phyloP scores from a whole-genome alignment of 2,888 invertebrate genomes.

The Drepanosiphum platanoidis region DNA sequence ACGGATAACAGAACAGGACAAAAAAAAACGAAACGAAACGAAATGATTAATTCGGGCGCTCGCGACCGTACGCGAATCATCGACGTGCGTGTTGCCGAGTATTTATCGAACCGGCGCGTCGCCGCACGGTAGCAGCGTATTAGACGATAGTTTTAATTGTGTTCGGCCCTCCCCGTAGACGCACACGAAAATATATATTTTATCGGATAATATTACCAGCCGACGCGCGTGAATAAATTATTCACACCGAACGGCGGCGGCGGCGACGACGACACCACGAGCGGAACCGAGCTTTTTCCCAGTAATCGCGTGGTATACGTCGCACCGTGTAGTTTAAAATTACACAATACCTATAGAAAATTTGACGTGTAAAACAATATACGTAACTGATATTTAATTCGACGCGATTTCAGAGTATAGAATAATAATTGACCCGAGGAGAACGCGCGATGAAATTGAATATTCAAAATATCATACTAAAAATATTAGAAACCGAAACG shows the following conservation, averaged over 20 bases:
- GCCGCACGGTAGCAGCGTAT: too few species aligned
- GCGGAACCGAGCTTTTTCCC: background rate
- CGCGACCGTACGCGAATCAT: background rate
- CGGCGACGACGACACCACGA: background rate
- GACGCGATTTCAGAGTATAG: background rate
- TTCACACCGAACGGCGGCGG: background rate
- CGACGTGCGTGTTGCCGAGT: background rate
- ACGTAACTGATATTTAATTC: background rate
- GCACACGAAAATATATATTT: background rate
- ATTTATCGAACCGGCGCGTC: background rate
- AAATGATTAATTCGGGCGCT: background rate
- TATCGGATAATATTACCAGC: background rate
- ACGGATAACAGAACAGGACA: background rate
- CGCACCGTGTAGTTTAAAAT: background rate
- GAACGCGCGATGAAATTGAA: conserved; percentile 21
- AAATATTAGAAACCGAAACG: background rate
- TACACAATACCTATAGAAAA: background rate
- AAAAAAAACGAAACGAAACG: background rate
- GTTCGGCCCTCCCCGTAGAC: background rate
- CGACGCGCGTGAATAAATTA: background rate
- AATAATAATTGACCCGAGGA: background rate
- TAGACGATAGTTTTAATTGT: background rate
- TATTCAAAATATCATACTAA: conserved; percentile 17
- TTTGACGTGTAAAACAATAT: background rate
- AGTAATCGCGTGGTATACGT: background rate